These are phyloP conservation scores for Ctena decussata DNA, from an alignment of 2,888 invertebrate genomes.

Conservation along the genomic window DNA sequence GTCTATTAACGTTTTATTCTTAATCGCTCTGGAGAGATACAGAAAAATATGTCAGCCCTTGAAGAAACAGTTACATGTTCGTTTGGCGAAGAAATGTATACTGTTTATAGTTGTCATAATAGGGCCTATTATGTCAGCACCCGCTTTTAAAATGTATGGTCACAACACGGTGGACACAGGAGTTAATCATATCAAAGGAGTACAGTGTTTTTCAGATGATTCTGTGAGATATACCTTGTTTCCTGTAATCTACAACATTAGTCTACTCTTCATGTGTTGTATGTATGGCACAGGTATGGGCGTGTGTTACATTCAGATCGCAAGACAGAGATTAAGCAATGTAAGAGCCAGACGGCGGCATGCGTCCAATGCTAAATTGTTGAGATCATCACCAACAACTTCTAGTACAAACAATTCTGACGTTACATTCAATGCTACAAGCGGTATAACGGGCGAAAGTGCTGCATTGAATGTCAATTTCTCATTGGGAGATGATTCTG, in stretches of 20 bases:
- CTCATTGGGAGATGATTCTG: background rate
- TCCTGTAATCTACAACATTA: slow-evolving; percentile 9
- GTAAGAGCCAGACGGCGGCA: background rate
- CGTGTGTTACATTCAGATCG: slow-evolving; percentile 16
- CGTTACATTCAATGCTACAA: background rate
- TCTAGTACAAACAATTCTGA: background rate
- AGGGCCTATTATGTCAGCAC: background rate
- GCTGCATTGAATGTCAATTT: background rate
- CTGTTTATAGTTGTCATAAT: background rate
- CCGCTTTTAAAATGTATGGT: slow-evolving; percentile 26
- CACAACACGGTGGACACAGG: slow-evolving; percentile 16
- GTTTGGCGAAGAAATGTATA: background rate
- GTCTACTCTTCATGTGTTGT: background rate
- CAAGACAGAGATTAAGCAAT: background rate
- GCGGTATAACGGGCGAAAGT: background rate
- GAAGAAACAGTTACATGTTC: slow-evolving; percentile 2
- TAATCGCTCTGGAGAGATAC: slow-evolving; percentile 31
- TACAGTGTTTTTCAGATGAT: slow-evolving; percentile 32
- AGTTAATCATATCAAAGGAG: background rate
- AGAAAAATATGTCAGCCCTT: slow-evolving; percentile 32
- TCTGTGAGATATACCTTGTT: slow-evolving; percentile 7
- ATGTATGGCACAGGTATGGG: slow-evolving; percentile 3
- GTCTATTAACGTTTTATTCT: slow-evolving; percentile 11
- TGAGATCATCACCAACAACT: background rate
- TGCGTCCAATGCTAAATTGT: background rate